These are phyloP conservation scores for Heliconius hewitsoni DNA, from an alignment of 1,140 invertebrate genomes.

Conservation along the genomic window DNA sequence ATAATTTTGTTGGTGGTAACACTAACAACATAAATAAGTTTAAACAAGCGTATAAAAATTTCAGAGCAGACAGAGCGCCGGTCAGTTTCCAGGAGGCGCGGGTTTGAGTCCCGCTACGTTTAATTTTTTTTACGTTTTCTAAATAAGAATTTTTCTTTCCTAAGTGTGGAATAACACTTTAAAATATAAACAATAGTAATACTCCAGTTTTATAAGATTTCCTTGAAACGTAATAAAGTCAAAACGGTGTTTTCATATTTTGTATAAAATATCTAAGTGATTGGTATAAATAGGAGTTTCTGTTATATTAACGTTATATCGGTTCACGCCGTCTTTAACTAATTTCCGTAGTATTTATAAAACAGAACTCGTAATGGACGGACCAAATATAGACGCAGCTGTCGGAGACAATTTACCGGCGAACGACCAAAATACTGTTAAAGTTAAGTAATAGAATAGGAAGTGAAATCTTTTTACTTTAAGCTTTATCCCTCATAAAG, in stretches of 20 bases:
- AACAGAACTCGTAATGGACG: not conserved
- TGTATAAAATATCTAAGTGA: not conserved
- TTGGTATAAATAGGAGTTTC: not conserved
- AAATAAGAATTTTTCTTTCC: too few species aligned
- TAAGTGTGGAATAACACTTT: too few species aligned
- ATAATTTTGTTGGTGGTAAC: too few species aligned
- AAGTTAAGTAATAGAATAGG: not conserved
- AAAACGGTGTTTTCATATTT: too few species aligned
- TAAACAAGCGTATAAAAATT: too few species aligned
- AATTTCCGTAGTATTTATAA: conserved; percentile 9
- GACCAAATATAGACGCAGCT: conserved; percentile 1
- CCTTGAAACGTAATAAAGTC: not conserved
- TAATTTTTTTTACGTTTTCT: too few species aligned
- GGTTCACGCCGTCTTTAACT: not conserved
- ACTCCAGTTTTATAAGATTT: not conserved
- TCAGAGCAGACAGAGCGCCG: too few species aligned
- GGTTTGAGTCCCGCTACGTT: too few species aligned
- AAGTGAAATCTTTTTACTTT: too few species aligned
- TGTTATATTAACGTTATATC: not conserved
- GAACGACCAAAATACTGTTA: not conserved
- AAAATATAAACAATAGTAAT: too few species aligned
- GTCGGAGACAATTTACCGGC: conserved; percentile 9
- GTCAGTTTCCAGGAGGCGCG: too few species aligned
- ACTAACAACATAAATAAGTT: too few species aligned
- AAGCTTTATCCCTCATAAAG: not conserved